Percentiles rank a stretch among this genome's conserved stretches.
These are phyloP conservation scores for Tetranychus urticae DNA, from an alignment of 1,140 invertebrate genomes.

Conservation along the genomic window DNA sequence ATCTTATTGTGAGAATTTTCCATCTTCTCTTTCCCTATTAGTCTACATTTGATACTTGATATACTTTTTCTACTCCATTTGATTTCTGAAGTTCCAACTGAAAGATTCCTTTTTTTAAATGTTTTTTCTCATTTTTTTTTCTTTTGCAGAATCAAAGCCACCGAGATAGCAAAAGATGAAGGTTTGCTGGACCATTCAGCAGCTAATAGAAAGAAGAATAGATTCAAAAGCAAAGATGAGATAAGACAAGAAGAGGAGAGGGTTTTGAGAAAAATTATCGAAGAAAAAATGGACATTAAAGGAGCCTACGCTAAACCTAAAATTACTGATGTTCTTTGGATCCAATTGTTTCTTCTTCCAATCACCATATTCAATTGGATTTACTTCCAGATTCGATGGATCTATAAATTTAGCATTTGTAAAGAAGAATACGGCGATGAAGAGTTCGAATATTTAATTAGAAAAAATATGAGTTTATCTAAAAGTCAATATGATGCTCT, in stretches of 20 bases:
- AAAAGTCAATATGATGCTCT: slow-evolving; percentile 32
- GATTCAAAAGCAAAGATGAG: slow-evolving; percentile 33
- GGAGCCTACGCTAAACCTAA: slow-evolving; percentile 63
- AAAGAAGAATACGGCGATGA: slow-evolving; percentile 49
- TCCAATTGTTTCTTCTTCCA: slow-evolving; percentile 51
- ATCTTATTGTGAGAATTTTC: background rate
- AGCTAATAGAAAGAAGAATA: slow-evolving; percentile 21
- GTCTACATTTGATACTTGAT: background rate
- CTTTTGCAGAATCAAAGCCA: slow-evolving; percentile 45
- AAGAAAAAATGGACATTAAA: slow-evolving; percentile 70
- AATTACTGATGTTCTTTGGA: slow-evolving; percentile 46
- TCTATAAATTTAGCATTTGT: slow-evolving; percentile 48
- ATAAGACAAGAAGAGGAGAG: slow-evolving; percentile 50
- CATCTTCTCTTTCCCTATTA: background rate
- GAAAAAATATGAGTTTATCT: slow-evolving; percentile 42
- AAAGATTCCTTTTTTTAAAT: background rate
- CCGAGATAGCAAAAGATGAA: slow-evolving; percentile 53
- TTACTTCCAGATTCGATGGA: slow-evolving; percentile 39
- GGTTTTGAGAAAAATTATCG: slow-evolving; percentile 51
- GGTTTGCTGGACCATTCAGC: slow-evolving; percentile 26
- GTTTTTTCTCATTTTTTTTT: slow-evolving; percentile 30
- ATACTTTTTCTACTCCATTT: background rate
- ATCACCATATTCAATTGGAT: slow-evolving; percentile 30
- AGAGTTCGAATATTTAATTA: slow-evolving; percentile 58
- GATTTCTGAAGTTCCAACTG: background rate